Evolutionary conservation across 2,797 vertebrate species (phyloP), one percentile per base, ranked within the genome.

Genomic region (Danio aesculapii): DNA sequence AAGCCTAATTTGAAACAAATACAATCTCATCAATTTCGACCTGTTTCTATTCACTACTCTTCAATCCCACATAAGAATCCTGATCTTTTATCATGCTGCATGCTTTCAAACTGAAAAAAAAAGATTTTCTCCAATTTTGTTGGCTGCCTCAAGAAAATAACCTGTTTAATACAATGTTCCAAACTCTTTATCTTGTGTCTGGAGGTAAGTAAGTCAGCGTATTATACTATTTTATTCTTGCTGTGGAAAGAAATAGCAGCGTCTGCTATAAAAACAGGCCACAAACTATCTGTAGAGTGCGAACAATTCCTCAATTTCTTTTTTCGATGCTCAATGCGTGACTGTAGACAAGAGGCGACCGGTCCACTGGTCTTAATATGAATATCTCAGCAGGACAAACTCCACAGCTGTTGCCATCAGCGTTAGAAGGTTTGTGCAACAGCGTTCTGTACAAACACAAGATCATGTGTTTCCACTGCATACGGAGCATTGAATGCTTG

Each of bases 91-190:
- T 75, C 30, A 19, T 10, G 8, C 30, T 52, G 47, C 16, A n/a
- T 63, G 16, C 16, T 63, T 13, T 44, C 58, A 46, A 71, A 63
- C 66, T 64, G 43, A 21, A 70, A 30, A 50, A 30, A 57, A 77
- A 57, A 58, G 50, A 77, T 77, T 82, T 64, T 72, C 61, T 58
- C 49, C 74, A 16, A 77, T 77, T 82, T 44, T 13, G 13, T 44
- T 50, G 41, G n/a, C 8, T 21, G 58, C 17, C 46, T 75, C 41
- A 52, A 68, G 55, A 63, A 71, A 77, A 71, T 39, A 46, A 16
- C 57, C 58, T 64, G 43, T 41, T 71, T 77, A 58, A 64, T 63
- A 64, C 81, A 64, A 61, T 41, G 41, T 61, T 64, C 59, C 67
- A 63, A 49, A 49, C 50, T 30, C 30, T 16, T 77, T 64, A 47